Evolutionary conservation across 1,140 invertebrate genomes (phyloP).

Genomic region (Dendrolimus kikuchii): DNA sequence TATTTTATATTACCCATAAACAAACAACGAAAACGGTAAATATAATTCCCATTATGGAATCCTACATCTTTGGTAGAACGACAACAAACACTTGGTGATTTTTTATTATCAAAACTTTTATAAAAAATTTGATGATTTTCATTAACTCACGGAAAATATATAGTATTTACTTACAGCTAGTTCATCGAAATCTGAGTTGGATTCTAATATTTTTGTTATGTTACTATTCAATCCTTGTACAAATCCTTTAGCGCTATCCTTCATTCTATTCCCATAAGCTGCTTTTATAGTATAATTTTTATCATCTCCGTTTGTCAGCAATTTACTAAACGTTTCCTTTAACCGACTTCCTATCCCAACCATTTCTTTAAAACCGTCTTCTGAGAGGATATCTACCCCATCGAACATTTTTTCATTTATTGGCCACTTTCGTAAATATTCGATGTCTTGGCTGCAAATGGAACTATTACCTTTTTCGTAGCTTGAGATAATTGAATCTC

Average conservation of each 20-base stretch:
- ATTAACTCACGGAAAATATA: too few species aligned
- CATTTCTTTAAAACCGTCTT: conserved; percentile 4
- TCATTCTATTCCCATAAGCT: background rate
- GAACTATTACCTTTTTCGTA: conserved; percentile 5
- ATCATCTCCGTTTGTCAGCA: background rate
- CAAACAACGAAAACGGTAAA: too few species aligned
- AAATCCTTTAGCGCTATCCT: conserved; percentile 3
- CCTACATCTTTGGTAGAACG: too few species aligned
- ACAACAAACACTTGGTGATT: too few species aligned
- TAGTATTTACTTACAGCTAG: too few species aligned
- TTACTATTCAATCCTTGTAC: conserved; percentile 1
- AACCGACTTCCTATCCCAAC: conserved; percentile 2
- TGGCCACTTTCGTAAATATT: conserved; percentile 6
- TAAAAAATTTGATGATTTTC: too few species aligned
- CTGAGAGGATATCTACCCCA: background rate
- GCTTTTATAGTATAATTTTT: conserved; percentile 1
- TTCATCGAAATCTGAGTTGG: too few species aligned
- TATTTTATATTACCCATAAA: too few species aligned
- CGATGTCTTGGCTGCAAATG: conserved; percentile 7
- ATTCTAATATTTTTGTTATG: too few species aligned
- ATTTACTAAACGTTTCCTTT: conserved; percentile 3
- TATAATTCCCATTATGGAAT: too few species aligned
- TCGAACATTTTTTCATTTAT: background rate
- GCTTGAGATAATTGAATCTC: conserved; percentile 1
- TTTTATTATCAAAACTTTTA: too few species aligned